Conservation (phyloP, 2,797 vertebrate genomes). For the Cephalopachus bancanus region DNA sequence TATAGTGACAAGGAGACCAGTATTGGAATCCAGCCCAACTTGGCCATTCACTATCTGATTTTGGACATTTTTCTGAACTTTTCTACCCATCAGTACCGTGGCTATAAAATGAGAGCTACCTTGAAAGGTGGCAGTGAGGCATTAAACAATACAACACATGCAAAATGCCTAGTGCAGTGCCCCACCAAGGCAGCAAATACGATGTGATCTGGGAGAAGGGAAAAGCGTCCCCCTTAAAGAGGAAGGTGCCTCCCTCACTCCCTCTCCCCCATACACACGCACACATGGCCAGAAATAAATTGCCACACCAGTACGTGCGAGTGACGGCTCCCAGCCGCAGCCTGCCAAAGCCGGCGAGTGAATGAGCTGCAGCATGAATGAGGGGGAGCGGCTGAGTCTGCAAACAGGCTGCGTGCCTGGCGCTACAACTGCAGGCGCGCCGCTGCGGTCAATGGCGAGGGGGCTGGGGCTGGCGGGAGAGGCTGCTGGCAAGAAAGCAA, state of each 20-base stretch:
- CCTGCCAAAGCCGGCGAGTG: slow-evolving; percentile 63
- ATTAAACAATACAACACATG: background rate
- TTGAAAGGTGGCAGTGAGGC: background rate
- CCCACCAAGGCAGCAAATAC: accelerated
- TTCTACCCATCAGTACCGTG: background rate
- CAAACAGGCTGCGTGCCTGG: background rate
- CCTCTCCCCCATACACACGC: background rate
- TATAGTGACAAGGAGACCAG: background rate
- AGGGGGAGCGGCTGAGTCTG: slow-evolving; percentile 2
- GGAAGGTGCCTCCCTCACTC: background rate
- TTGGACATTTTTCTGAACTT: background rate
- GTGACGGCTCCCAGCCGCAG: slow-evolving; percentile 70
- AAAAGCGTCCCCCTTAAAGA: background rate
- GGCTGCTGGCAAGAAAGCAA: background rate
- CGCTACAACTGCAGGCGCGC: slow-evolving; percentile 51
- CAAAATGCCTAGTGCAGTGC: background rate
- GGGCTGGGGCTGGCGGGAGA: background rate
- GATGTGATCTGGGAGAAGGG: background rate
- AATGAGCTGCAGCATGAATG: slow-evolving; percentile 80
- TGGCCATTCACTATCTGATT: background rate
- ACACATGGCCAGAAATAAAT: slow-evolving; percentile 68
- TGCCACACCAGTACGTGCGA: background rate
- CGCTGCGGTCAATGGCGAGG: background rate
- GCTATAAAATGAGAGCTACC: background rate
- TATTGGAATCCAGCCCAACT: accelerated